Evolutionary conservation across 2,888 invertebrate species (phyloP).

Genomic region (Tipula vernalis): DNA sequence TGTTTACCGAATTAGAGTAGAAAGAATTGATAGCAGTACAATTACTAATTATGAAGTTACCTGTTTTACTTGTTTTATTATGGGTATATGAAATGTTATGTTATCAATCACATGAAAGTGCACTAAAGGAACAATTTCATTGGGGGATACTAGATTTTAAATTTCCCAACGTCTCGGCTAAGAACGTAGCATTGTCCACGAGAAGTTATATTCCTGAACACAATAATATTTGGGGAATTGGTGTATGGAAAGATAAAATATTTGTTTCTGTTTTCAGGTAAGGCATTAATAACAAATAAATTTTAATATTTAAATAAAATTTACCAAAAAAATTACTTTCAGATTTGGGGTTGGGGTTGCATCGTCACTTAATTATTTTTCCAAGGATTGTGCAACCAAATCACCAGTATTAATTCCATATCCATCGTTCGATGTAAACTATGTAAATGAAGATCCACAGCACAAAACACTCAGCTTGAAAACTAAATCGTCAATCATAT

Average conservation of each 20-base stretch:
- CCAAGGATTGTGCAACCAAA: conserved; percentile 38
- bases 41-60: neutral
- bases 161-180: neutral
- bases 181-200: neutral
- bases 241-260: neutral
- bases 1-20: neutral
- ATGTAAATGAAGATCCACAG: neutral
- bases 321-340: neutral
- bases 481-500: conserved; percentile 50
- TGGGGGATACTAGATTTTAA: neutral
- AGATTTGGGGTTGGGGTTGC: conserved; percentile 59
- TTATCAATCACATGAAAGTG: neutral
- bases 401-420: conserved; percentile 64
- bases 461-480: conserved; percentile 27
- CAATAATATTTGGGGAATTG: neutral
- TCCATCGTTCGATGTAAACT: conserved; percentile 64
- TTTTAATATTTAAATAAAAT: neutral
- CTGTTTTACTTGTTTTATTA: neutral
- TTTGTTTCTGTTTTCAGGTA: neutral
- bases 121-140: neutral
- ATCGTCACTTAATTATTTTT: conserved; percentile 53
- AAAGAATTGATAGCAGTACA: neutral
- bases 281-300: neutral
- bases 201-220: neutral
- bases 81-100: neutral